A percentile compares a stretch with the other conserved stretches of the same genome.
Conservation (phyloP, 1,140 invertebrate genomes). For the Theocolax elegans region DNA sequence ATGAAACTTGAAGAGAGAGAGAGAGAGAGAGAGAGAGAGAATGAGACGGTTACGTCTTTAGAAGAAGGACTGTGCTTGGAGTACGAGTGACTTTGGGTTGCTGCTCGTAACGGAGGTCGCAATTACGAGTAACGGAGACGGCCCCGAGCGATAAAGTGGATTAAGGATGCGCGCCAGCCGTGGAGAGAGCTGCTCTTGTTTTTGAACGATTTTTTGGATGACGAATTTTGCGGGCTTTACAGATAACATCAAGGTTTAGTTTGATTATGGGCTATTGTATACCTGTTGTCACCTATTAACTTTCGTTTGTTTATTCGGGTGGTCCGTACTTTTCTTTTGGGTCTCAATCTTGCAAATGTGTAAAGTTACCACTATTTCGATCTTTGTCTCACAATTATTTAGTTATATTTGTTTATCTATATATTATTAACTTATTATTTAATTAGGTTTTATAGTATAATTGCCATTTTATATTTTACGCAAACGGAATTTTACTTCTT, state of each 20-base stretch:
- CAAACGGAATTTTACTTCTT: too few relatives aligned
- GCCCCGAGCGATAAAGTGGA: constrained; percentile 27
- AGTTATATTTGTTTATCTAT: too few relatives aligned
- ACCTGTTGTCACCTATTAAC: too few relatives aligned
- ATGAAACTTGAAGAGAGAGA: not conserved
- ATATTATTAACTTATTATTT: too few relatives aligned
- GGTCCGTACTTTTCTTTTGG: not conserved
- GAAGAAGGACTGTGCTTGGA: constrained; percentile 11
- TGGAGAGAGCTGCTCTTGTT: not conserved
- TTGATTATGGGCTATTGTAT: too few relatives aligned
- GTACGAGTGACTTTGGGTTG: constrained; percentile 13
- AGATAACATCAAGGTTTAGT: too few relatives aligned
- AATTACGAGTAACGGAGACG: constrained; percentile 38
- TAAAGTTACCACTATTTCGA: too few relatives aligned
- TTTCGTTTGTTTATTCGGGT: too few relatives aligned
- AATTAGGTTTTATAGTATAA: too few relatives aligned
- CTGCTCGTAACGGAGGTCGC: constrained; percentile 34
- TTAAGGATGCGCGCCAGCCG: constrained; percentile 24
- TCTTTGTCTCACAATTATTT: too few relatives aligned
- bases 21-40: constrained; percentile 2
- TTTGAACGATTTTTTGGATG: not conserved
- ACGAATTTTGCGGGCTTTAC: not conserved
- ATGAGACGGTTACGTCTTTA: not conserved
- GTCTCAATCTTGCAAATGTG: too few relatives aligned
- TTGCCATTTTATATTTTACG: too few relatives aligned